Evolutionary conservation across 2,797 vertebrate genomes (phyloP), one percentile per base, ranked within the genome.

Genomic region (Zenarchopterus dispar): DNA sequence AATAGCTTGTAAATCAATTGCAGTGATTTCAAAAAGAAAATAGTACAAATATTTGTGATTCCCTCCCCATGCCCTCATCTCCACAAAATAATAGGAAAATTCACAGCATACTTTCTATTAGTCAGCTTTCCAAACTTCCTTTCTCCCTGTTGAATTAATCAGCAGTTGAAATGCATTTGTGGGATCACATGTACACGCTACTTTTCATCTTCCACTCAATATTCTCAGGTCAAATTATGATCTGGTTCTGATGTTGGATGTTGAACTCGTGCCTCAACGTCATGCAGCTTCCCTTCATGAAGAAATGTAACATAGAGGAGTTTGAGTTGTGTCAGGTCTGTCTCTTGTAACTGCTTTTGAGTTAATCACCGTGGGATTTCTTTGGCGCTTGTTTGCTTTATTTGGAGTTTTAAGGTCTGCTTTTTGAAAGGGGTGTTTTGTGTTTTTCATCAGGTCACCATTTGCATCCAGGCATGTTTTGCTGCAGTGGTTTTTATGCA

Each of bases 181-280:
- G n/a, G n/a, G n/a, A n/a, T n/a, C n/a, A n/a, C n/a, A n/a, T n/a
- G n/a, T n/a, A n/a, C n/a, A n/a, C n/a, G n/a, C n/a, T n/a, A n/a
- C n/a, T n/a, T n/a, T n/a, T n/a, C n/a, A n/a, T n/a, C n/a, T n/a
- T n/a, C n/a, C n/a, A n/a, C n/a, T n/a, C n/a, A n/a, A n/a, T n/a
- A n/a, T n/a, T n/a, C n/a, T n/a, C n/a, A n/a, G n/a, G n/a, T n/a
- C n/a, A n/a, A n/a, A n/a, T n/a, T n/a, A n/a, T n/a, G n/a, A n/a
- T n/a, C n/a, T n/a, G n/a, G n/a, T n/a, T n/a, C n/a, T n/a, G 97
- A 88, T 99, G 98, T 92, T 99, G 98, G 97, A 98, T 99, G 86
- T 99, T 99, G n/a, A n/a, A n/a, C 84, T 97, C 98, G 67, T 99
- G 97, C 86, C 94, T 99, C 91, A 99, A 99, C 50, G 96, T 97